Base-by-base conservation (phyloP, 2,797 vertebrate species). In the Sebastes hopkinsi region DNA sequence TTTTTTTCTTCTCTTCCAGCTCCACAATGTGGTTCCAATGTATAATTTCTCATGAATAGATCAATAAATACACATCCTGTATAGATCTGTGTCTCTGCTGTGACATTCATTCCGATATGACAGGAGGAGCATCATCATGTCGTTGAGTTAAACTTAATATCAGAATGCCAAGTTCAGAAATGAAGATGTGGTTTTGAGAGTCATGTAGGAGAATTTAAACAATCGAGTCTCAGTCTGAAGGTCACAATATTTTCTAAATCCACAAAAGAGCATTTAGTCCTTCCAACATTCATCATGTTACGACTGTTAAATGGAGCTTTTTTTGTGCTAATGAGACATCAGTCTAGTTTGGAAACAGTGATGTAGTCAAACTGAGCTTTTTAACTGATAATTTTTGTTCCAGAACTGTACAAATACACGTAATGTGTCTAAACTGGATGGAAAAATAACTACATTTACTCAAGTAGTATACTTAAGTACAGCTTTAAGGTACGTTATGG, bases 31-130 rank as follows among this genome's bases (percentile, higher is more conserved):
- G 84, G 80, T 81, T 82, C 67, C 3, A 4, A 59, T 89, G 88
- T 91, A 72, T 87, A 75, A 90, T 84, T 91, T 87, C 77, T 82
- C 80, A 76, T 64, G 7, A 88, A 80, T 80, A 74, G 67, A 79
- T 86, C 58, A 93, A 92, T 93, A 93, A 93, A 94, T 34, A 87
- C 79, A 81, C 66, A 67, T 55, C 29, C 27, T 75, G 59, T 86
- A 65, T 42, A 62, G 34, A 32, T 56, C 8, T 8, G 60, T 42
- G 12, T 38, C 5, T 55, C 50, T 55, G 25, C 36, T 73, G 54
- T 77, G 14, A 27, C 32, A 8, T 50, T 50, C 6, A 18, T 56
- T 56, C 3, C 2, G 0, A 13, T 25, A 6, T 14, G 52, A 7
- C 11, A 38, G n/a, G 50, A 38, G 27, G 12, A 3, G n/a, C 10